Evolutionary conservation across 2,797 vertebrate species (phyloP), one percentile per base, ranked within the genome.

Genomic region (Lacerta bilineata): DNA sequence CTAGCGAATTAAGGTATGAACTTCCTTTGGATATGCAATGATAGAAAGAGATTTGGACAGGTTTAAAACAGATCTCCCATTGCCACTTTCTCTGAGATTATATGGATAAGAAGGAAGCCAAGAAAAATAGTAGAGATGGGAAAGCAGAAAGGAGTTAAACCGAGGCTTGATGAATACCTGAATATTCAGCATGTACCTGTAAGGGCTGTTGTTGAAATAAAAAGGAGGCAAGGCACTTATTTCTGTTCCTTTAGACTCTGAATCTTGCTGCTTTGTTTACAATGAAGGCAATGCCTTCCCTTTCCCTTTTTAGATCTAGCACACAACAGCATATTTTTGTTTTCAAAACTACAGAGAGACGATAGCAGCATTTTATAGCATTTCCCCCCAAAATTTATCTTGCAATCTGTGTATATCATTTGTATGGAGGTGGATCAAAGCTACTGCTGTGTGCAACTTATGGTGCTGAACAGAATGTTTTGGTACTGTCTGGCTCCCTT

Each of bases 61-160:
- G 36, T 88, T 87, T 86, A 89, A 72, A 76, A 55, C 84, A 79
- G 66, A 68, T 23, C 83, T 77, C 79, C 55, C 39, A 27, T 84
- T 87, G 41, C 23, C 41, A 41, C 2, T 10, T 29, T 64, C 20
- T 85, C 39, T 87, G 89, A n/a, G 36, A 17, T 82, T 68, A 89
- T 1, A 77, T 72, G 69, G 74, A 64, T 87, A 85, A 59, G 29
- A 87, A 89, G 84, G 1, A n/a, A 79, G 76, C 23, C 39, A 76
- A 68, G 10, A 10, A 1, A 83, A 83, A 84, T 0, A 86, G 69
- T 29, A 64, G 64, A 79, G 10, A 81, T 4, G 79, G 84, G 83
- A 88, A 61, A 89, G 1, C 39, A 20, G 15, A 55, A 55, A 55
- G 13, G 50, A 46, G 80, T 91, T 88, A 83, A 91, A 88, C 15